A percentile compares a stretch with the other conserved stretches of the same genome.
Conservation (phyloP, 1,140 invertebrate genomes). For the Tenebrio molitor region DNA sequence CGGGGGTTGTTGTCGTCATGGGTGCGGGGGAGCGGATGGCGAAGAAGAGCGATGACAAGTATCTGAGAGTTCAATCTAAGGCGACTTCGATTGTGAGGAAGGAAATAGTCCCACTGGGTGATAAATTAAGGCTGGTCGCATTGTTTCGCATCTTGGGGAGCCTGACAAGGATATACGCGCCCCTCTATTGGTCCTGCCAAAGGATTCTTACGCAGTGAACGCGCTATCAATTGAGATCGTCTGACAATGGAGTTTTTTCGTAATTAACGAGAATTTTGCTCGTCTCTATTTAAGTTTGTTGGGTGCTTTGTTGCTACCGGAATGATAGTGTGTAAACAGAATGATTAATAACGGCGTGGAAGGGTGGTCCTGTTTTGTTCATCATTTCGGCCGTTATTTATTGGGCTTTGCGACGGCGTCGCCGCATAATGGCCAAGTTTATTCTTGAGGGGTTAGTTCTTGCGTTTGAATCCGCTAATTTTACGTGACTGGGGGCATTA, state of each 20-base stretch:
- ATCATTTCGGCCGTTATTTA: slow-evolving; percentile 10
- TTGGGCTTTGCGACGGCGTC: background rate
- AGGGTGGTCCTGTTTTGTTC: slow-evolving; percentile 26
- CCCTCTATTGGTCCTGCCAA: slow-evolving; percentile 54
- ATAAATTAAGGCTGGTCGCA: slow-evolving; percentile 61
- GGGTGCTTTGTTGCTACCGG: slow-evolving; percentile 25
- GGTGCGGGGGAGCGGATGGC: background rate
- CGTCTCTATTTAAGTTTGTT: slow-evolving; percentile 17
- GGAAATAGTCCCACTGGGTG: slow-evolving; percentile 61
- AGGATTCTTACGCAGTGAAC: slow-evolving; percentile 57
- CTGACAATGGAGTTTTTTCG: slow-evolving; percentile 60
- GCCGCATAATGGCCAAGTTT: background rate
- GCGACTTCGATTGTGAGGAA: slow-evolving; percentile 60
- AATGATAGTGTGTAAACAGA: slow-evolving; percentile 44
- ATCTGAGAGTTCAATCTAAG: slow-evolving; percentile 59
- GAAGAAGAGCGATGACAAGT: slow-evolving; percentile 60
- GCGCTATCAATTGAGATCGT: slow-evolving; percentile 59
- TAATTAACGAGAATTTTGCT: slow-evolving; percentile 59
- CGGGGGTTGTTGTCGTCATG: slow-evolving; percentile 7
- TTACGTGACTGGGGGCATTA: background rate
- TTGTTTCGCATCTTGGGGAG: slow-evolving; percentile 60
- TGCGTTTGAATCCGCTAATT: slow-evolving; percentile 4
- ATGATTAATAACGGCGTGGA: slow-evolving; percentile 43
- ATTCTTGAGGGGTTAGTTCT: background rate
- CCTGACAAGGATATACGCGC: slow-evolving; percentile 61